These are phyloP conservation scores for Cephalopholis sonnerati DNA, from an alignment of 2,113 vertebrate genomes.

Conservation along the genomic window DNA sequence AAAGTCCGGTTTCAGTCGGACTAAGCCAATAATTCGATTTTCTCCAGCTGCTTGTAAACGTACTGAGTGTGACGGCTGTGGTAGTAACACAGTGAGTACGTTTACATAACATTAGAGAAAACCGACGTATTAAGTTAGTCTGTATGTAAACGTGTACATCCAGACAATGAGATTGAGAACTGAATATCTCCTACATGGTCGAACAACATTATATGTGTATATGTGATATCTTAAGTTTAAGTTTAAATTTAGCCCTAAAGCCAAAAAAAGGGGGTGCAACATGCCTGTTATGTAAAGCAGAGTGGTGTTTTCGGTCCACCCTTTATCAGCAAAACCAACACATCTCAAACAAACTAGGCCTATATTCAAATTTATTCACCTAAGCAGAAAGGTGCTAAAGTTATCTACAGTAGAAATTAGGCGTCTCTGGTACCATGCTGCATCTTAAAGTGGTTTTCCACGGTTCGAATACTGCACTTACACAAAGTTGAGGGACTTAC, in stretches of 20 bases:
- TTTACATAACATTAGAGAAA: too few species aligned
- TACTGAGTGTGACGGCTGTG: too few species aligned
- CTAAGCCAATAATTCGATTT: too few species aligned
- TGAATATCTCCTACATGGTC: too few species aligned
- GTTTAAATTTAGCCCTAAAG: neutral
- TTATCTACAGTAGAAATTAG: neutral
- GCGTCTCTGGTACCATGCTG: neutral
- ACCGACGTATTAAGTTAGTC: neutral
- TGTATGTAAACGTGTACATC: too few species aligned
- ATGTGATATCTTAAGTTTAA: too few species aligned
- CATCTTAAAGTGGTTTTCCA: neutral
- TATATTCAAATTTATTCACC: neutral
- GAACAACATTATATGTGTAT: too few species aligned
- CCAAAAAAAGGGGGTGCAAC: neutral
- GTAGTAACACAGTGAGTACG: conserved; percentile 1
- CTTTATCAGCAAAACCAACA: neutral
- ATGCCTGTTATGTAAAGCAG: too few species aligned
- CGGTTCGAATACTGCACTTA: neutral
- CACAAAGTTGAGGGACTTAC: neutral
- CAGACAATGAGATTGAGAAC: too few species aligned
- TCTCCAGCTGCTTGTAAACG: too few species aligned
- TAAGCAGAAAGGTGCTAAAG: neutral
- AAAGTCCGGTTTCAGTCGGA: too few species aligned
- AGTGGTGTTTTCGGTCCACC: neutral
- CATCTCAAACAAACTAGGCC: neutral